A percentile compares a stretch with the other conserved stretches of the same genome.
Evolutionary conservation across 2,888 invertebrate species (phyloP).

Genomic region (Diadromus collaris): DNA sequence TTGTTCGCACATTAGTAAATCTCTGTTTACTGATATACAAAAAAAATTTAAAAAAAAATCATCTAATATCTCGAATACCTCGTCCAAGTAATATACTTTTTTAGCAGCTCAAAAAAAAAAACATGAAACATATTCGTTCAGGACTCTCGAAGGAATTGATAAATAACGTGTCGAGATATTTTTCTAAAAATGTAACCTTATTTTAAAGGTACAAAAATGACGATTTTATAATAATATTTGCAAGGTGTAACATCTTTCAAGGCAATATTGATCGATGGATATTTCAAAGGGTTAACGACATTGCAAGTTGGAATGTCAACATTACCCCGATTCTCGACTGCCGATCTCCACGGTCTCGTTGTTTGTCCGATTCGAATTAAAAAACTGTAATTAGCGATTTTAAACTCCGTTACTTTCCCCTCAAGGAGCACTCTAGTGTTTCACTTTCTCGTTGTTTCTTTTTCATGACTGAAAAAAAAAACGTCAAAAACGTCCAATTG

Average conservation of each 20-base stretch:
- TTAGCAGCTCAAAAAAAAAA: not conserved
- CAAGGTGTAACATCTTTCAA: not conserved
- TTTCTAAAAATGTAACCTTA: not conserved
- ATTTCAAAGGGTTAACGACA: not conserved
- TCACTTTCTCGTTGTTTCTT: not conserved
- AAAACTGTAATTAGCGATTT: not conserved
- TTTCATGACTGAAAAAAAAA: not conserved
- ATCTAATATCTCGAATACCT: not conserved
- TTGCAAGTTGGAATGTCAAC: not conserved
- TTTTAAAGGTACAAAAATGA: too few relatives aligned
- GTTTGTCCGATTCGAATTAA: not conserved
- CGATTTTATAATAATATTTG: not conserved
- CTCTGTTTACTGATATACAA: not conserved
- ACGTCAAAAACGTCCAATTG: not conserved
- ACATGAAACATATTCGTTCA: not conserved
- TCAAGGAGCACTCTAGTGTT: not conserved
- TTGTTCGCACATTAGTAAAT: not conserved
- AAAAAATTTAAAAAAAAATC: not conserved
- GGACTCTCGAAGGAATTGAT: not conserved
- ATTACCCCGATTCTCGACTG: not conserved
- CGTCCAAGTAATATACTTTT: not conserved
- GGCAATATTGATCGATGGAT: not conserved
- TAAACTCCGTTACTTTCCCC: constrained; percentile 2
- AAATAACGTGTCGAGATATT: not conserved
- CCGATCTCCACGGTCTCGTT: not conserved